Percentiles rank a stretch among this genome's conserved stretches.
phyloP scores from a whole-genome alignment of 2,888 invertebrate genomes.

The Phlogophora meticulosa region DNA sequence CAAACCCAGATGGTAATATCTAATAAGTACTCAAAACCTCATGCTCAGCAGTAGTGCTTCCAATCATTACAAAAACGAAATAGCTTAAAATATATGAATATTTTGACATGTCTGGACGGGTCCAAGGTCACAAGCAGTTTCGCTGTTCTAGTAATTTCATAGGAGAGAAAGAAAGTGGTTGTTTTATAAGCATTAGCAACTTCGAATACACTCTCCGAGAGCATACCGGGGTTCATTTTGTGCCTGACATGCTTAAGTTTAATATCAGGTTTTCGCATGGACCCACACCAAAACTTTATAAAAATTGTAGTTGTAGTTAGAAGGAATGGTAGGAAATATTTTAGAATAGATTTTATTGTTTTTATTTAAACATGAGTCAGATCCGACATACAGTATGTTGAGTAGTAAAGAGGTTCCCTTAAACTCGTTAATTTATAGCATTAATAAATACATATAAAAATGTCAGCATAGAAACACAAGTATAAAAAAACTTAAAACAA shows the following conservation, averaged over 20 bases:
- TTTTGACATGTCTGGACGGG: no score
- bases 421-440: no score
- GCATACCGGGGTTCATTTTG: constrained; percentile 62
- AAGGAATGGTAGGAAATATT: constrained; percentile 3
- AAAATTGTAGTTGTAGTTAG: background rate
- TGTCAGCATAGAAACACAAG: no score
- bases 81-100: background rate
- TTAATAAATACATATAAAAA: no score
- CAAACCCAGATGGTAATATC: no score
- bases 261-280: constrained; percentile 73
- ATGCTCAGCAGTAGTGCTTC: no score
- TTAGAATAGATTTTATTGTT: background rate
- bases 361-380: background rate
- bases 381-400: no score
- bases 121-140: constrained; percentile 20
- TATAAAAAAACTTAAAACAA: no score
- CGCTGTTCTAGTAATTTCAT: background rate
- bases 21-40: no score
- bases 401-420: no score
- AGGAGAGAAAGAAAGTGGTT: constrained; percentile 63
- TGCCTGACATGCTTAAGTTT: constrained; percentile 59
- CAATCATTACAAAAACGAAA: no score
- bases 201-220: constrained; percentile 73
- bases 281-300: constrained; percentile 66
- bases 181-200: constrained; percentile 65